Evolutionary conservation across 2,888 invertebrate species (phyloP).

Genomic region (Lysandra bellargus): DNA sequence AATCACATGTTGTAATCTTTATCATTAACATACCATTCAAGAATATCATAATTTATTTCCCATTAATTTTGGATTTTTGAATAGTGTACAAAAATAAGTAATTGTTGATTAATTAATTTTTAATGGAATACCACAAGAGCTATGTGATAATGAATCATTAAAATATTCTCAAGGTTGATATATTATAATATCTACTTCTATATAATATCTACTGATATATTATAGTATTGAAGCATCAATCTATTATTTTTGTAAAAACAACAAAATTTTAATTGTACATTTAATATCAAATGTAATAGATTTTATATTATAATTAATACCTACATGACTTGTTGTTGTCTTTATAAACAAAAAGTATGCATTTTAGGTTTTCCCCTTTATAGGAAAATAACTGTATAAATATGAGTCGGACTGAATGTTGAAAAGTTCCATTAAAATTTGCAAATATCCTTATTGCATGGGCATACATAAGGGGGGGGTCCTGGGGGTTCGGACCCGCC

Average conservation of each 20-base stretch:
- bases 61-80: not conserved
- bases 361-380: not conserved
- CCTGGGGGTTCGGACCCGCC: no score
- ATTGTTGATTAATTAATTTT: constrained; percentile 21
- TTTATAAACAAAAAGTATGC: not conserved
- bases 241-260: not conserved
- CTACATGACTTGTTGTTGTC: not conserved
- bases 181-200: not conserved
- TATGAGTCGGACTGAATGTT: not conserved
- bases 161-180: constrained; percentile 10
- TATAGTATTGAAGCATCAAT: not conserved
- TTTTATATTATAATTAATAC: not conserved
- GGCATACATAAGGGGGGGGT: no score
- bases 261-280: not conserved
- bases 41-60: not conserved
- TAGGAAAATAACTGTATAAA: not conserved
- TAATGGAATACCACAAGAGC: constrained; percentile 29
- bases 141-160: constrained; percentile 6
- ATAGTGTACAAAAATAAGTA: not conserved
- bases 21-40: constrained; percentile 27
- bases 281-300: not conserved
- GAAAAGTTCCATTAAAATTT: not conserved
- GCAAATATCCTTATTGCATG: not conserved
- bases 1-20: not conserved
- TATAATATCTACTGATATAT: no score